A percentile compares a stretch with the other conserved stretches of the same genome.
phyloP scores from a whole-genome alignment of 37 sponge, comb jelly and placozoan species.

The Geodia barretti region DNA sequence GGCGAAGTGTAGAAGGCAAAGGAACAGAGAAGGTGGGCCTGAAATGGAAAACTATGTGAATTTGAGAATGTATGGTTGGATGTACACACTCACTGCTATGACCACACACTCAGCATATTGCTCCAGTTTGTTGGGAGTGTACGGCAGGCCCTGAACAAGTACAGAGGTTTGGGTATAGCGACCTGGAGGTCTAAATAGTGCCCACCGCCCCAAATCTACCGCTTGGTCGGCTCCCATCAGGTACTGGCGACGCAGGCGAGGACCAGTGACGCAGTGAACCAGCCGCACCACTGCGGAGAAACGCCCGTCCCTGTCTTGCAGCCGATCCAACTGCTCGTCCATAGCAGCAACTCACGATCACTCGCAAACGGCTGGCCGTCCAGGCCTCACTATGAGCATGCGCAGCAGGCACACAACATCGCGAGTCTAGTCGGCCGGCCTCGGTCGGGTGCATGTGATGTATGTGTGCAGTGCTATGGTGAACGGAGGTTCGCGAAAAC shows the following conservation, averaged over 20 bases:
- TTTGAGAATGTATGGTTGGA: not conserved
- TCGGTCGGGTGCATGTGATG: not conserved
- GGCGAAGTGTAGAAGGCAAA: constrained; percentile 58
- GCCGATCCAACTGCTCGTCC: constrained; percentile 2
- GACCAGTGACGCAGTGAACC: constrained; percentile 54
- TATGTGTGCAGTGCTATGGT: no score
- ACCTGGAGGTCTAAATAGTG: not conserved
- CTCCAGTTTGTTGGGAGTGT: constrained; percentile 62
- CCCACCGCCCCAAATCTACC: constrained; percentile 7
- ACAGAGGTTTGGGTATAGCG: not conserved
- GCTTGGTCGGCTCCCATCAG: constrained; percentile 3
- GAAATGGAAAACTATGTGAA: not conserved
- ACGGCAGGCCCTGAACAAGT: constrained; percentile 38
- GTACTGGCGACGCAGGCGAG: constrained; percentile 32
- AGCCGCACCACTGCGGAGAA: constrained; percentile 17
- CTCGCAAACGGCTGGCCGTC: no score
- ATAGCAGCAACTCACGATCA: not conserved
- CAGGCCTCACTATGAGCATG: no score
- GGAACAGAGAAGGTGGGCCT: constrained; percentile 64
- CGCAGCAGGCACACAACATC: not conserved
- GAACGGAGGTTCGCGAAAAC: no score
- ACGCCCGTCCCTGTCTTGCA: constrained; percentile 2
- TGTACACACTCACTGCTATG: constrained; percentile 43
- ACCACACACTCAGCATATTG: constrained; percentile 71
- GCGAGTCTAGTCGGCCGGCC: not conserved